Evolutionary conservation across 2,113 vertebrate genomes (phyloP), one percentile per base, ranked within the genome.

Genomic region (Pterophyllum scalare): DNA sequence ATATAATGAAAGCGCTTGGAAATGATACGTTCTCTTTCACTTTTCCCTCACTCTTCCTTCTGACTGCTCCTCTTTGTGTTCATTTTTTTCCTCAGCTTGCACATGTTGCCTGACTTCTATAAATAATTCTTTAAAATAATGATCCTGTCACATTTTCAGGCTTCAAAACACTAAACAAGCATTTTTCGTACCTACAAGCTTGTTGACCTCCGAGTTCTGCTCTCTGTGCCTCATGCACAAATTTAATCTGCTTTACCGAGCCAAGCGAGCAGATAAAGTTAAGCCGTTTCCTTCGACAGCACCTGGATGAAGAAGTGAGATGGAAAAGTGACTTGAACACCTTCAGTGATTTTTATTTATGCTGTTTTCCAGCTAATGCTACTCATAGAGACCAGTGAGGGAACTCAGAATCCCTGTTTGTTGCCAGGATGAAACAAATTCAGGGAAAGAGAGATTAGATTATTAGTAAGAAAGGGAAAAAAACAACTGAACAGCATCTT

Each of bases 81-180:
- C 19, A 31, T 52, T 72, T 52, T 52, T 4, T 15, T 31, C 26
- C 49, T 52, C 67, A 54, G 26, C 10, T 72, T 3, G 0, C 67
- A 72, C 67, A 72, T 72, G 67, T 52, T 54, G 67, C 67, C 46
- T 9, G 26, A 31, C 43, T 72, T 52, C 15, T 20, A 20, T 52
- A 28, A 49, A 70, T 49, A 70, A 52, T 70, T 70, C 26, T n/a
- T 72, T 72, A 72, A 72, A 72, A 52, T 72, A 72, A 72, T 52
- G 28, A 72, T 52, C 26, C 10, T 43, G 10, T 52, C 65, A 6
- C 6, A 0, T 52, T 72, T 72, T 72, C 26, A 72, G 17, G 28
- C 38, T 43, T 46, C 38, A 10, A 65, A 65, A 46, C n/a, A 65
- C 38, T 65, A 10, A 17, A 52, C 26, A 72, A 52, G 52, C 28